These are phyloP conservation scores for Catharus ustulatus DNA, from an alignment of 2,797 vertebrate genomes.

Conservation along the genomic window DNA sequence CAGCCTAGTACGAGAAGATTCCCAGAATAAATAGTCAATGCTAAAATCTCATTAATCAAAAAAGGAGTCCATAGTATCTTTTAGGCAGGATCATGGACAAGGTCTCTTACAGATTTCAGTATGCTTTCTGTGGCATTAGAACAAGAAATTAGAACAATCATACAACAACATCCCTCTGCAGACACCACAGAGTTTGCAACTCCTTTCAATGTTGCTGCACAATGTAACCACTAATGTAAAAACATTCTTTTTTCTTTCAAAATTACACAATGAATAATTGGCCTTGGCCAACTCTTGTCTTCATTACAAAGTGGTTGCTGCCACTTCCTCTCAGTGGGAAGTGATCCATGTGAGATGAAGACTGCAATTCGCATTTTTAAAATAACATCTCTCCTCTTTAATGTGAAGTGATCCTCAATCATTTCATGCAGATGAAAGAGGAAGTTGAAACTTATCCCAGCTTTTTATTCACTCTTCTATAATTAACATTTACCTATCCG, in stretches of 20 bases:
- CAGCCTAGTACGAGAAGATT: neutral
- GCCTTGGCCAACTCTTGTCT: neutral
- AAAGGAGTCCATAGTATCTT: neutral
- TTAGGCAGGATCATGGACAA: neutral
- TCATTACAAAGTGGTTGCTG: slow-evolving; percentile 21
- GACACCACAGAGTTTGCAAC: neutral
- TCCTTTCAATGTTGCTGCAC: neutral
- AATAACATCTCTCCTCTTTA: slow-evolving; percentile 38
- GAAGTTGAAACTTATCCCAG: slow-evolving; percentile 14
- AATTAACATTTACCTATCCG: slow-evolving; percentile 50
- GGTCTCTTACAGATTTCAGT: neutral
- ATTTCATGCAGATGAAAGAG: slow-evolving; percentile 1
- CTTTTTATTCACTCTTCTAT: slow-evolving; percentile 25
- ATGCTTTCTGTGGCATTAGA: neutral
- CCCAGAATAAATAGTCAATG: neutral
- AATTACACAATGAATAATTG: neutral
- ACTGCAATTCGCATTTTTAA: slow-evolving; percentile 8
- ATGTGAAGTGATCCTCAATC: slow-evolving; percentile 30
- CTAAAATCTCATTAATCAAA: neutral
- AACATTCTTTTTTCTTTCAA: neutral
- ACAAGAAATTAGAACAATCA: neutral
- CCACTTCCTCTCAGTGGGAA: slow-evolving; percentile 31
- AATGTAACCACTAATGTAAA: neutral
- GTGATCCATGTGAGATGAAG: slow-evolving; percentile 16
- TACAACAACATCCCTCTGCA: neutral